phyloP scores from a whole-genome alignment of 2,888 invertebrate genomes.

The Ptilodon capucinus region DNA sequence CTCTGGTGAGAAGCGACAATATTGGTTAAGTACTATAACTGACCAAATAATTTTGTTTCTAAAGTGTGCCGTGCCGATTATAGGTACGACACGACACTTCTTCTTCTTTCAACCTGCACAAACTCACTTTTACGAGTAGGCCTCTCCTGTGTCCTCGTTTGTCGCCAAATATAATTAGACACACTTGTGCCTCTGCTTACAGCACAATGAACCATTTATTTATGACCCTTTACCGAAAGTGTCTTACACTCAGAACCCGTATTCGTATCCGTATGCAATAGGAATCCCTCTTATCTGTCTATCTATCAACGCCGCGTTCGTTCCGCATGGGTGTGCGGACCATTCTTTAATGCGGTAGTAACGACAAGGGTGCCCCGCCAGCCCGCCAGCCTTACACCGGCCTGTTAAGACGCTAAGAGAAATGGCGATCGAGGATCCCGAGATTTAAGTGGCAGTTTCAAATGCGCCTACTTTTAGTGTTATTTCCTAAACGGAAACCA shows the following conservation, averaged over 20 bases:
- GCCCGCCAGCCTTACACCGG: conserved; percentile 33
- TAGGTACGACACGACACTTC: too few species aligned
- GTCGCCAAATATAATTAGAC: too few species aligned
- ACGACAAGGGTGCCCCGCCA: conserved; percentile 66
- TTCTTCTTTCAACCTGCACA: too few species aligned
- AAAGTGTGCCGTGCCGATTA: too few species aligned
- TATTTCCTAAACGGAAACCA: conserved; percentile 80
- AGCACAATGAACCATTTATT: too few species aligned
- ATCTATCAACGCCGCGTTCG: conserved; percentile 28
- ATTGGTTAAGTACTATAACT: too few species aligned
- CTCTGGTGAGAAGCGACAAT: too few species aligned
- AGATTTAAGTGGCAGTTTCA: conserved; percentile 81
- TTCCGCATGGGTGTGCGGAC: conserved; percentile 44
- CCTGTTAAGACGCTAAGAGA: conserved; percentile 70
- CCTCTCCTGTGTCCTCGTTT: too few species aligned
- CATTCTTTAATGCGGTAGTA: conserved; percentile 58
- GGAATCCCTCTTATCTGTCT: conserved; percentile 28
- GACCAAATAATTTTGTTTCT: too few species aligned
- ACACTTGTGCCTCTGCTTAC: too few species aligned
- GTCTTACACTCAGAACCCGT: conserved; percentile 31
- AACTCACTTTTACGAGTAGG: too few species aligned
- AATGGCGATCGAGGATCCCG: conserved; percentile 78
- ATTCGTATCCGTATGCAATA: conserved; percentile 33
- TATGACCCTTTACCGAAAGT: conserved; percentile 31
- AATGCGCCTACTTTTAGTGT: conserved; percentile 81